Percentiles rank a stretch among this genome's conserved stretches.
phyloP scores from a whole-genome alignment of 2,888 invertebrate genomes.

The Diarsia rubi region DNA sequence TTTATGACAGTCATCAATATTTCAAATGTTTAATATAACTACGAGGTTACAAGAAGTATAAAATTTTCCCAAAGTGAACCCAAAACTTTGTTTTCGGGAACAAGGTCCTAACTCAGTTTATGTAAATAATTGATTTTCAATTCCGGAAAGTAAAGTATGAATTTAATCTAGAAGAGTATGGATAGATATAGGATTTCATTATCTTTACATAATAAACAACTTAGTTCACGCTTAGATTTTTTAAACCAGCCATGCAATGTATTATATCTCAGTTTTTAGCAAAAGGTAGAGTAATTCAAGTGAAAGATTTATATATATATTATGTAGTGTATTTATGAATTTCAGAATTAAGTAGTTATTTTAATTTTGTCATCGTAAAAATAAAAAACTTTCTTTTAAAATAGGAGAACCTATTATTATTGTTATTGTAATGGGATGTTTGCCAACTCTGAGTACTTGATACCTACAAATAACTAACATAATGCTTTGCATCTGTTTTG shows the following conservation, averaged over 20 bases:
- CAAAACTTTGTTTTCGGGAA: background rate
- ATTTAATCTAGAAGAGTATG: background rate
- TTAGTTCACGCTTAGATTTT: too few relatives aligned
- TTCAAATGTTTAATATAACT: background rate
- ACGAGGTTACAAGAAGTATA: background rate
- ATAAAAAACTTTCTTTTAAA: too few relatives aligned
- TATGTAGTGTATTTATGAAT: background rate
- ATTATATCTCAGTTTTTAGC: too few relatives aligned
- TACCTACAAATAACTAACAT: background rate
- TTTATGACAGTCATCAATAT: background rate
- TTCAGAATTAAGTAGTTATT: background rate
- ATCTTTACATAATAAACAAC: too few relatives aligned
- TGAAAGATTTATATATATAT: too few relatives aligned
- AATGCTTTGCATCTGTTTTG: slow-evolving; percentile 8
- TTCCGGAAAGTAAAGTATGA: background rate
- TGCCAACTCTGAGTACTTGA: background rate
- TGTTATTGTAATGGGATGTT: slow-evolving; percentile 6
- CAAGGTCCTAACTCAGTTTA: background rate
- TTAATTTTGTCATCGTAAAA: too few relatives aligned
- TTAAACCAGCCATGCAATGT: too few relatives aligned
- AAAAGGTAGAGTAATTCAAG: too few relatives aligned
- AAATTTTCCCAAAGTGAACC: background rate
- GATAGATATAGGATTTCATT: background rate
- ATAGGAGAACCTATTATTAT: too few relatives aligned
- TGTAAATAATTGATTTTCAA: slow-evolving; percentile 13